phyloP scores from a whole-genome alignment of 30 jellyfish, hydroid and myxozoan species.

The Hydra vulgaris region DNA sequence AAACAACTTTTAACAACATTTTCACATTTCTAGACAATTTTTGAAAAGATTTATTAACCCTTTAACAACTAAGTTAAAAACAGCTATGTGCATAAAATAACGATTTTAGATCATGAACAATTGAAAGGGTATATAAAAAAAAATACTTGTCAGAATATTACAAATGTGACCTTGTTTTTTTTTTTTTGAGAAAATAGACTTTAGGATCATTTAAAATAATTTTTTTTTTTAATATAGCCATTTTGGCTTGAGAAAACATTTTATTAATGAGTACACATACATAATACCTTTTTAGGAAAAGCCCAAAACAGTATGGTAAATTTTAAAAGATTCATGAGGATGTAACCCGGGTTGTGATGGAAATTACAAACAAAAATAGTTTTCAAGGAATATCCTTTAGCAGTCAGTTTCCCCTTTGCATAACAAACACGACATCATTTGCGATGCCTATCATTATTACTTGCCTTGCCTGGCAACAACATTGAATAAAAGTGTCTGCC shows the following conservation, averaged over 20 bases:
- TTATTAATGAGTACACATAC: no score
- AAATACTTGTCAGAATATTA: neutral
- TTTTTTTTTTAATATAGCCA: no score
- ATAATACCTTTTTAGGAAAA: no score
- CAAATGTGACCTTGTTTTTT: neutral
- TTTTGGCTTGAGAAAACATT: no score
- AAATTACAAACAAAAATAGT: neutral
- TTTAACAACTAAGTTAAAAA: constrained; percentile 1
- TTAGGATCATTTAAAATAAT: neutral
- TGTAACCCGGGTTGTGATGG: constrained; percentile 2
- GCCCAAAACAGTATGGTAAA: no score
- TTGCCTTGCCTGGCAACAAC: neutral
- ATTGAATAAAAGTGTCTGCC: no score
- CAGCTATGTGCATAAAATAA: neutral
- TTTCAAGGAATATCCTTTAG: constrained; percentile 2
- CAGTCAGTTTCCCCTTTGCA: neutral
- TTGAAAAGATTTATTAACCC: no score
- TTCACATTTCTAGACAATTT: no score
- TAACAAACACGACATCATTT: neutral
- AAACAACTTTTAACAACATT: no score
- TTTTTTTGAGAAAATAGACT: neutral
- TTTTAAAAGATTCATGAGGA: neutral
- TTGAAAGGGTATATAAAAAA: neutral
- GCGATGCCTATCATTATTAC: constrained; percentile 4
- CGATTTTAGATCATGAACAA: neutral